These are phyloP conservation scores for Aromia moschata DNA, from an alignment of 2,888 invertebrate species.

Conservation along the genomic window DNA sequence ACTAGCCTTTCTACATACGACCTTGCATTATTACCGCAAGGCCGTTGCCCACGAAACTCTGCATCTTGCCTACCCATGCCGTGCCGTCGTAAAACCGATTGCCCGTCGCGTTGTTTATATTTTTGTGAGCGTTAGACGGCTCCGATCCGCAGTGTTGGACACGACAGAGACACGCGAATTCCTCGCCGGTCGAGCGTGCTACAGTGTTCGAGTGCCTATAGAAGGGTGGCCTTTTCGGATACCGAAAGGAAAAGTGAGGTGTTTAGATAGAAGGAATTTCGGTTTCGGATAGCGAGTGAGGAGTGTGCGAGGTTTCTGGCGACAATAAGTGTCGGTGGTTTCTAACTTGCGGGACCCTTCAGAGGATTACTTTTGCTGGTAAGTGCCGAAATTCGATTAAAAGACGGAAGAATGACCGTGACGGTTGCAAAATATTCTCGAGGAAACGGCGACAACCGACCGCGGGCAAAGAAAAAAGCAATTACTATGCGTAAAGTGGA, in stretches of 20 bases:
- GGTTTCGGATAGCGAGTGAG: not conserved
- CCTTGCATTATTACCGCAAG: constrained; percentile 56
- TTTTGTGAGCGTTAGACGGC: constrained; percentile 30
- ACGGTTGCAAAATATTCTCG: too few species aligned
- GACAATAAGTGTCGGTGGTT: not conserved
- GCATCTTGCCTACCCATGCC: constrained; percentile 32
- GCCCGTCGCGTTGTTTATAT: constrained; percentile 43
- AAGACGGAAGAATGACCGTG: too few species aligned
- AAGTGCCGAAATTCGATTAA: too few species aligned
- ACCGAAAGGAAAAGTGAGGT: not conserved
- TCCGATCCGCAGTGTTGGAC: not conserved
- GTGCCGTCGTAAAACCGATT: constrained; percentile 35
- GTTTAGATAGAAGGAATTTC: not conserved
- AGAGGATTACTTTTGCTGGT: not conserved
- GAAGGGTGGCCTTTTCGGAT: not conserved
- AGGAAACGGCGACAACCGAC: too few species aligned
- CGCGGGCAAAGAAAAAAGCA: too few species aligned
- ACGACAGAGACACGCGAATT: not conserved
- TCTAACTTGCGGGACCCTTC: not conserved
- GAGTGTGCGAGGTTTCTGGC: not conserved
- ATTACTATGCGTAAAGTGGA: too few species aligned
- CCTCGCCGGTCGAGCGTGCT: not conserved
- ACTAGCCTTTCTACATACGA: constrained; percentile 51
- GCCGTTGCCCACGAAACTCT: constrained; percentile 47
- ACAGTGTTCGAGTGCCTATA: too few species aligned